phyloP scores from a whole-genome alignment of 35 echinoderm and acorn worm genomes.

The Hemicentrotus pulcherrimus region DNA sequence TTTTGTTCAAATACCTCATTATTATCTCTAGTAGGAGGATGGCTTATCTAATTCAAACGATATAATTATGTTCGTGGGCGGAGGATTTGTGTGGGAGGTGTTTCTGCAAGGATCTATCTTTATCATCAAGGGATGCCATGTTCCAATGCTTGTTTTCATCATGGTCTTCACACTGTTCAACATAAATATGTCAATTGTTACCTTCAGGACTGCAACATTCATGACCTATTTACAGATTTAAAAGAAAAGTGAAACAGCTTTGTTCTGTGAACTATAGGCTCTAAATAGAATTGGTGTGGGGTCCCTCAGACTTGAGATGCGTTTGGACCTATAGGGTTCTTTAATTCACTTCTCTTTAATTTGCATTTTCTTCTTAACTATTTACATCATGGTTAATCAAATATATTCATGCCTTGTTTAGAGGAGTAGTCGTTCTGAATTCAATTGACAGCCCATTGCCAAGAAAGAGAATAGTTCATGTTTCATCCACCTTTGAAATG shows the following conservation, averaged over 20 bases:
- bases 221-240: neutral
- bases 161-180: neutral
- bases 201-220: neutral
- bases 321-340: neutral
- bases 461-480: neutral
- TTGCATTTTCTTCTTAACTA: no score
- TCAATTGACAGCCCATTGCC: neutral
- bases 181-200: neutral
- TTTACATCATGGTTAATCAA: no score
- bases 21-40: neutral
- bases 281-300: neutral
- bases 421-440: no score
- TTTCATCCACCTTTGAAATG: neutral
- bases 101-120: neutral
- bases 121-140: neutral
- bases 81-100: neutral
- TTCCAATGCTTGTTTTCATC: neutral
- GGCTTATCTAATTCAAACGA: neutral
- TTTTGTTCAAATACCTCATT: neutral
- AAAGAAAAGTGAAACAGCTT: neutral
- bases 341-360: no score
- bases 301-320: neutral
- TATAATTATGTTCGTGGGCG: neutral
- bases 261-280: neutral
- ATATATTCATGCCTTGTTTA: no score